Evolutionary conservation across 64 coral and sea anemone species (phyloP), one percentile per base, ranked within the genome.

Genomic region (Catalaphyllia jardinei): DNA sequence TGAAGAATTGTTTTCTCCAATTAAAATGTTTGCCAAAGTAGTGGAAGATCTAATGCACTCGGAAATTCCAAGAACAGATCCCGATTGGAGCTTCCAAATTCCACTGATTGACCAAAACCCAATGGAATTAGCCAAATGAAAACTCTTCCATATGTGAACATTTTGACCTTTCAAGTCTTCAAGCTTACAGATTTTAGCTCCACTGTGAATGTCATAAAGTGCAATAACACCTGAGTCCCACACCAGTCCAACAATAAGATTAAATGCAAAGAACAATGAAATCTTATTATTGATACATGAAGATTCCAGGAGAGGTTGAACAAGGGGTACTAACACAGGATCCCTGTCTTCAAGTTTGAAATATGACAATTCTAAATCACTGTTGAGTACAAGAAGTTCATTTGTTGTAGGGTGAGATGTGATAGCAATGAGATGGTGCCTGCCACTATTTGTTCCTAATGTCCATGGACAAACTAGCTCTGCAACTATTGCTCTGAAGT

Each of bases 41-140:
- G 79, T 15, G 16, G 88, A 90, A 60, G 67, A 52, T 54, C 87
- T 67, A 31, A 97, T 93, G 27, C 27, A 31, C 38, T 89, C 79
- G 24, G 95, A 88, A 64, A 88, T 27, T 79, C 93, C 95, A 60
- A 88, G 50, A 73, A 97, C 72, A 71, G 91, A 57, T 18, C 63
- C 87, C 1, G 95, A 97, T 28, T 79, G 67, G 46, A 97, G 62
- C 61, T 93, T 89, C 95, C 95, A 97, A 54, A 97, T 82, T 73
- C 92, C 88, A 60, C 24, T 65, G 22, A 78, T 31, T 28, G 83
- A 82, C 79, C 86, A 97, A 28, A 97, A 74, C 54, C 95, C 95
- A 84, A 78, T 35, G 1, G 61, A 64, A 61, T 92, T 92, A 10
- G 90, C 76, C 17, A 84, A 38, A 76, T 91, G 69, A 83, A 63